phyloP scores from a whole-genome alignment of 2,113 vertebrate genomes.

The Arizona elegans region DNA sequence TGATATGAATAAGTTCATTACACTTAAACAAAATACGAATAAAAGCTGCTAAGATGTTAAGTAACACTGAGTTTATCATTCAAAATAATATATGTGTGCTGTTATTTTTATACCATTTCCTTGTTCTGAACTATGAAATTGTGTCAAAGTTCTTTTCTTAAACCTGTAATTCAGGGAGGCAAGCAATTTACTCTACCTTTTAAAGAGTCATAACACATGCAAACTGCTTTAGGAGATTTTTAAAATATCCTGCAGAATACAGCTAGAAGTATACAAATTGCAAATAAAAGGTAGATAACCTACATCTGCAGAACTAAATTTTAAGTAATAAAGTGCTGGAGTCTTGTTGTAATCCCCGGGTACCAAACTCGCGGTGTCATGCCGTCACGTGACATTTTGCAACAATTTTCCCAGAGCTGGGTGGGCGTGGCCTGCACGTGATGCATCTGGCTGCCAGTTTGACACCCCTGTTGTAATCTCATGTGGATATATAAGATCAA shows the following conservation, averaged over 20 bases:
- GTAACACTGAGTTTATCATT: background rate
- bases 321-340: background rate
- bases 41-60: background rate
- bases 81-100: background rate
- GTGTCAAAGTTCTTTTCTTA: background rate
- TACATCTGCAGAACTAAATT: background rate
- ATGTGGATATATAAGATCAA: background rate
- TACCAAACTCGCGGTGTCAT: too few relatives aligned
- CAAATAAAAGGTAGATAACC: too few relatives aligned
- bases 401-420: too few relatives aligned
- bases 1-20: constrained; percentile 14
- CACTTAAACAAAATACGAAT: background rate
- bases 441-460: too few relatives aligned
- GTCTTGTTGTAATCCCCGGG: background rate
- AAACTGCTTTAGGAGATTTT: background rate
- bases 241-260: background rate
- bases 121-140: background rate
- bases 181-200: background rate
- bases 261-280: background rate
- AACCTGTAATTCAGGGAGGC: background rate
- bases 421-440: too few relatives aligned
- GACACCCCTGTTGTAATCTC: background rate
- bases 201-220: background rate
- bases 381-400: too few relatives aligned
- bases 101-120: background rate